Evolutionary conservation across 2,113 vertebrate genomes (phyloP).

Genomic region (Meriones unguiculatus): DNA sequence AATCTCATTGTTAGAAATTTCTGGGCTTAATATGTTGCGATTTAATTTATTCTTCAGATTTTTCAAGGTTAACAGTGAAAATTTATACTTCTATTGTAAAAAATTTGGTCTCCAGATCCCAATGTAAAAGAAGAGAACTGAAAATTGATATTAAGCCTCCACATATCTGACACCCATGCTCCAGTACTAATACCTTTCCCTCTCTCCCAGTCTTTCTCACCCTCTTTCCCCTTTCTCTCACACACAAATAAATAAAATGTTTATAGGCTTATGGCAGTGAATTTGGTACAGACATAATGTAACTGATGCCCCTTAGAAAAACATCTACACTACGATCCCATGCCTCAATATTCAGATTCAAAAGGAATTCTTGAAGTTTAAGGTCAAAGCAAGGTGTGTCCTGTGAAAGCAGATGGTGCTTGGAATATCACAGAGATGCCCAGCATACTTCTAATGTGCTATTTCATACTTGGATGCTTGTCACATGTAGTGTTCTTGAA

Average conservation of each 20-base stretch:
- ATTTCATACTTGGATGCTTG: background rate
- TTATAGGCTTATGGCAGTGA: background rate
- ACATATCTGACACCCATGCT: background rate
- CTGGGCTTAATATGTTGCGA: background rate
- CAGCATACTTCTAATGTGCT: background rate
- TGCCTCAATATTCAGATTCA: background rate
- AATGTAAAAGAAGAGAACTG: background rate
- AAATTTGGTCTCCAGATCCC: too few relatives aligned
- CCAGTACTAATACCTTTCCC: background rate
- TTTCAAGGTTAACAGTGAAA: background rate
- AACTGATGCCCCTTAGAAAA: background rate
- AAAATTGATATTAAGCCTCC: background rate
- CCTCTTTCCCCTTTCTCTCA: background rate
- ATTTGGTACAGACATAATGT: background rate
- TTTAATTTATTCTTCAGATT: constrained; percentile 1
- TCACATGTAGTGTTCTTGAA: background rate
- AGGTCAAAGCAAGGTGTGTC: background rate
- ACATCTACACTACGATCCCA: background rate
- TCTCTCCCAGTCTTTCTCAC: background rate
- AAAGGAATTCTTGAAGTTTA: background rate
- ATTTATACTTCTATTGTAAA: background rate
- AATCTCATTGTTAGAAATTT: background rate
- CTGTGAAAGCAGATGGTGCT: background rate
- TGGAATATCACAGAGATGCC: background rate
- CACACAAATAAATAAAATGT: background rate